These are phyloP conservation scores for Arctia plantaginis DNA, from an alignment of 2,888 invertebrate genomes.

Conservation along the genomic window DNA sequence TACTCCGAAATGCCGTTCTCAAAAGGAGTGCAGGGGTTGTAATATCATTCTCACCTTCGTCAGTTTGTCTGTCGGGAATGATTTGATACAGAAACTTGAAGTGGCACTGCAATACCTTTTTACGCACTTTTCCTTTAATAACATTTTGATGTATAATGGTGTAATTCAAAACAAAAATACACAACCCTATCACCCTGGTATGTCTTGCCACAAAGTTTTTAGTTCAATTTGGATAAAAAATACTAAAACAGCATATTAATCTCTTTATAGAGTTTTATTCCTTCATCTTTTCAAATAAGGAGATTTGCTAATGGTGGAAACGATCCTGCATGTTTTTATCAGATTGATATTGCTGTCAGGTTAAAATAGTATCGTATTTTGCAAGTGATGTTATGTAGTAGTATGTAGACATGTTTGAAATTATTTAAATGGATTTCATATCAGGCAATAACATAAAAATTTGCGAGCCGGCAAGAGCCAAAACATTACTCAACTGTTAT, in stretches of 20 bases:
- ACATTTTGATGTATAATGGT: neutral
- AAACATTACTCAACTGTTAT: neutral
- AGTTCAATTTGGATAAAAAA: too few relatives aligned
- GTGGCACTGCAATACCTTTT: neutral
- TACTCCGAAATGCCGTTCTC: neutral
- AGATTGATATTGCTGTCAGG: too few relatives aligned
- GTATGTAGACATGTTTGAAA: too few relatives aligned
- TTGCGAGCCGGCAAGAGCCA: neutral
- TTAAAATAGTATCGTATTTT: too few relatives aligned
- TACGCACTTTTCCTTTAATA: neutral
- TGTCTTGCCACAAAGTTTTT: too few relatives aligned
- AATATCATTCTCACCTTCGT: neutral
- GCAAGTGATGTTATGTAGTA: too few relatives aligned
- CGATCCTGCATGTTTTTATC: too few relatives aligned
- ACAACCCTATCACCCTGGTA: neutral
- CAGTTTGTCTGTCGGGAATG: neutral
- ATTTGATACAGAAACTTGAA: neutral
- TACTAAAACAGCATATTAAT: too few relatives aligned
- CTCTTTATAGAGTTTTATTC: neutral
- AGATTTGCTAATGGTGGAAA: too few relatives aligned
- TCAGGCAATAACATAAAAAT: too few relatives aligned
- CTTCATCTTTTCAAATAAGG: neutral
- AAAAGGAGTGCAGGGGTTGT: neutral
- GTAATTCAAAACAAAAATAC: neutral
- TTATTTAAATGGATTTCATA: too few relatives aligned